Conservation (phyloP, 2,113 vertebrate species). For the Isichthys henryi region DNA sequence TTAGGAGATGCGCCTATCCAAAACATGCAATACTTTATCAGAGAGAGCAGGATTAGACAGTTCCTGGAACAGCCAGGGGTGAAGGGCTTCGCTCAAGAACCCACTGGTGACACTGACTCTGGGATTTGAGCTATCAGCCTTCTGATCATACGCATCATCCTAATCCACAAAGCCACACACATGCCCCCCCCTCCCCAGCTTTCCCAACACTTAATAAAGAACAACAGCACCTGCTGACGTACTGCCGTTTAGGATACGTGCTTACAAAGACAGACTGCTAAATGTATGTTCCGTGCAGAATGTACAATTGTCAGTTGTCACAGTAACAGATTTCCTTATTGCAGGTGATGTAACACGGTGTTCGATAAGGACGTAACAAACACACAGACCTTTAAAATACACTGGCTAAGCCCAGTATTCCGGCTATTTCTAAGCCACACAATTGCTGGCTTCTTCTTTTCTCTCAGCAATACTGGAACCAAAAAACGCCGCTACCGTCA, state of each 20-base stretch:
- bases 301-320: neutral
- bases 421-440: neutral
- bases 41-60: neutral
- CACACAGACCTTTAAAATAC: neutral
- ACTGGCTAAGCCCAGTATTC: neutral
- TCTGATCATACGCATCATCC: too few species aligned
- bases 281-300: neutral
- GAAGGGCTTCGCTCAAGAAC: neutral
- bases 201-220: neutral
- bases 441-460: neutral
- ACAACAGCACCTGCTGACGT: neutral
- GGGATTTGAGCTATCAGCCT: too few species aligned
- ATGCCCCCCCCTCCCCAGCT: neutral
- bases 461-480: neutral
- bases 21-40: neutral
- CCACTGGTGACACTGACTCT: neutral
- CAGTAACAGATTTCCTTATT: neutral
- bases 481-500: neutral
- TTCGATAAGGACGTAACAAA: neutral
- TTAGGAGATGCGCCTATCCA: neutral
- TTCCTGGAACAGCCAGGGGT: neutral
- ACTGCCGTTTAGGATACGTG: neutral
- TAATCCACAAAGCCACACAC: neutral
- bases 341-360: neutral
- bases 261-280: neutral